Base-by-base conservation (phyloP, 1,140 invertebrate species). In the Pararge aegeria region DNA sequence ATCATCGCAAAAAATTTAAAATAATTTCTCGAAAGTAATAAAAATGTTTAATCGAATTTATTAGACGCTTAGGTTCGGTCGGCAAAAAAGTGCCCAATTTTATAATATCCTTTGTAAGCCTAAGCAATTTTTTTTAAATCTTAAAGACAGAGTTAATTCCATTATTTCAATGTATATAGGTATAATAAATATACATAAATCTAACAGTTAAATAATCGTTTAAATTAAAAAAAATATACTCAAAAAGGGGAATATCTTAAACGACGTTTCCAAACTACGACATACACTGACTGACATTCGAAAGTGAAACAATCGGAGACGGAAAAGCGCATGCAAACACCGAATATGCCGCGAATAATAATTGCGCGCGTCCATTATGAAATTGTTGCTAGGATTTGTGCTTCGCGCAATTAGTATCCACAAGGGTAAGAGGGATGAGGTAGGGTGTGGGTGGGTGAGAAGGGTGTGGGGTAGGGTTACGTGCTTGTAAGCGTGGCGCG, bases 341-440 rank as follows among this genome's bases (percentile, higher is more conserved):
- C 55, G 51, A 61, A 59, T 29, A 61, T 46, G 51, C 53, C 40
- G 55, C 53, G 68, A 64, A 68, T 70, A 74, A 66, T 67, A 64
- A 74, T 68, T 71, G 71, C 65, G 63, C 55, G 49, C 52, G 61
- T 59, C 57, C 61, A 66, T 68, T 68, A 63, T 34, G 53, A 61
- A 55, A 51, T 52, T 50, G n/a, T 57, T 55, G 24, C 42, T 55
- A 61, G 61, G 61, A 64, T 64, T 62, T 70, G 68, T 73, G 70
- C 65, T 73, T 55, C 72, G 73, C 71, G 78, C 75, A 86, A 83
- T 82, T 78, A 78, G 74, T 83, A 86, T 78, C 78, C 79, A 81
- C 77, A 68, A 70, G 73, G 72, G 63, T 54, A 46, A 40, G 55
- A 62, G 67, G 48, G 59, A 37, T 54, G 61, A 44, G 59, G 64